phyloP scores from a whole-genome alignment of 2,888 invertebrate genomes.

The Syritta pipiens region DNA sequence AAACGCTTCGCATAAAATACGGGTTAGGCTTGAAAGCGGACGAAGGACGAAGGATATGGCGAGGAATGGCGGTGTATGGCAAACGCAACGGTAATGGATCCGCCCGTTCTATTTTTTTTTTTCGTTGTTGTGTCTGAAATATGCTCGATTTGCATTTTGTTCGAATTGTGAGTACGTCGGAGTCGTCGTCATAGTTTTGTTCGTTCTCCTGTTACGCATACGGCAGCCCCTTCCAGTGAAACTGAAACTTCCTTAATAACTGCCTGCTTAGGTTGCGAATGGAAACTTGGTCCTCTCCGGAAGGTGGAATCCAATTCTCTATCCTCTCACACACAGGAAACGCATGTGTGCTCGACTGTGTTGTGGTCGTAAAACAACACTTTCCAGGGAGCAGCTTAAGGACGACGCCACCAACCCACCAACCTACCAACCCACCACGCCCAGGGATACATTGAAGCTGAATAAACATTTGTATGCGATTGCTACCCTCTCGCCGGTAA shows the following conservation, averaged over 20 bases:
- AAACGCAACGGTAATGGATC: conserved; percentile 23
- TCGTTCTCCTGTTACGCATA: conserved; percentile 43
- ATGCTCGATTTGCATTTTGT: conserved; percentile 63
- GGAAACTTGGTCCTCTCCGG: conserved; percentile 25
- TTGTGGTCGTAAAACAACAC: conserved; percentile 50
- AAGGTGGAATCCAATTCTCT: conserved; percentile 15
- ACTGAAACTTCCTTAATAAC: conserved; percentile 53
- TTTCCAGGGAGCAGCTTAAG: conserved; percentile 8
- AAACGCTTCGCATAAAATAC: conserved; percentile 25
- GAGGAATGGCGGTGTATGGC: not conserved
- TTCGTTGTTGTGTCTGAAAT: conserved; percentile 28
- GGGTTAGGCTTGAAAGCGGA: conserved; percentile 22
- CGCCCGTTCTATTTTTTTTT: too few relatives aligned
- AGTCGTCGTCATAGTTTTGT: conserved; percentile 14
- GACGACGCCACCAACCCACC: not conserved
- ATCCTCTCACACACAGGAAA: conserved; percentile 14
- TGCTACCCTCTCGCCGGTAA: conserved; percentile 59
- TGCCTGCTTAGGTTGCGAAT: conserved; percentile 38
- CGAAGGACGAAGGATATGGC: conserved; percentile 34
- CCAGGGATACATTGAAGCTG: conserved; percentile 39
- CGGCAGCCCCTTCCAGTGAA: conserved; percentile 39
- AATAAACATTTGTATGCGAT: conserved; percentile 65
- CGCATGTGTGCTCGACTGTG: conserved; percentile 41
- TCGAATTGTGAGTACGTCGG: conserved; percentile 13
- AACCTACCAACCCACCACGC: not conserved